Base-by-base conservation (phyloP, 1,140 invertebrate genomes). In the Drosophila malerkotliana region DNA sequence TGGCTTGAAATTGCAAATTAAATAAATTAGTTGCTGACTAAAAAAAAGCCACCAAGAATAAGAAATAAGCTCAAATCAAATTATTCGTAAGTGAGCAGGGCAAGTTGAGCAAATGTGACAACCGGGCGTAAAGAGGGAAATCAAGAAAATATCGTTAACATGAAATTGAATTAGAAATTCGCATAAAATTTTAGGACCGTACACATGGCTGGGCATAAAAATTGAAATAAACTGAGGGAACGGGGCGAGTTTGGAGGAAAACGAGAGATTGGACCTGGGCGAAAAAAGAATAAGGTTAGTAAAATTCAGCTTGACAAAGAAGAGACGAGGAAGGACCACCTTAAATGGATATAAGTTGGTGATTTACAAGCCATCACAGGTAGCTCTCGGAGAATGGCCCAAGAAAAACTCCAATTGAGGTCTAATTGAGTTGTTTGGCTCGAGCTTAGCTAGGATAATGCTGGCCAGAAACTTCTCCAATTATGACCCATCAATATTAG, bases 161-260 rank as follows among this genome's bases (percentile, higher is more conserved):
- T 54, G 44, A 83, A 85, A 84, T 84, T 85, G 81, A 85, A 84
- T 85, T 85, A 73, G 80, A 77, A 64, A 79, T 67, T 54, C 62
- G 71, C 67, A 85, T 84, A 72, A 84, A 80, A 84, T 84, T 76
- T 64, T 44, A 49, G 52, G 44, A 21, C 15, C 47, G 47, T 41
- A 66, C 66, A 76, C 77, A 74, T 72, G 74, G 60, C 77, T 54
- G 77, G 45, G 44, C 44, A 51, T 54, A 77, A 77, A 73, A 69
- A 30, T 54, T 15, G n/a, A 51, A 55, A 34, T 24, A 30, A 45
- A 26, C 51, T 32, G 15, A 24, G 34, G 39, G 12, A 62, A 37
- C n/a, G 21, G 5, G 18, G 15, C 9, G n/a, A 55, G 10, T 1
- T 30, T 6, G 0, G 37, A 30, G 4, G 24, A 37, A 37, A 37